Conservation (phyloP, 2,888 invertebrate species). For the Gibbula magus region DNA sequence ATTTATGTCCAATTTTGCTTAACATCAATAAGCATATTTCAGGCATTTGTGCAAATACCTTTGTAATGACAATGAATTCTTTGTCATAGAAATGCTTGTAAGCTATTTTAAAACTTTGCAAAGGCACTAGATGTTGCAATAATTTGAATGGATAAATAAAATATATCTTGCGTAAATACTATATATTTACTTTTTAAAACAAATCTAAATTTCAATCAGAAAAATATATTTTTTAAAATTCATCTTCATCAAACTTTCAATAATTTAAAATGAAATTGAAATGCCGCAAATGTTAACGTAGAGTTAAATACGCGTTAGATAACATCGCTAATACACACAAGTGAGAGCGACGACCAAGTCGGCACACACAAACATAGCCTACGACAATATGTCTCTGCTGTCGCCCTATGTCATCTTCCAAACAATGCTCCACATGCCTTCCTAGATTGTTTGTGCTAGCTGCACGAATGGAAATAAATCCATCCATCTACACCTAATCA, state of each 20-base stretch:
- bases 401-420: background rate
- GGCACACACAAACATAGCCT: background rate
- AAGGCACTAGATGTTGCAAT: background rate
- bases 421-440: background rate
- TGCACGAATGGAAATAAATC: no score
- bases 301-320: no score
- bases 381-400: background rate
- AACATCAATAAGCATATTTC: background rate
- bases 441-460: no score
- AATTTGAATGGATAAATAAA: background rate
- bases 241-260: no score
- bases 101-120: background rate
- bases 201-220: background rate
- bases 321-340: no score
- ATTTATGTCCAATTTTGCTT: background rate
- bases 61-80: background rate
- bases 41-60: background rate
- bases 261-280: no score
- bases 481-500: no score
- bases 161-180: background rate
- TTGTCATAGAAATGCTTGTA: background rate
- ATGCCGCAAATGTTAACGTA: no score
- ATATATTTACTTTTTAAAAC: background rate
- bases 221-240: background rate
- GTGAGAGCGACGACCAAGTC: no score